These are phyloP conservation scores for Pteronura brasiliensis DNA, from an alignment of 2,113 vertebrate genomes.

Conservation along the genomic window DNA sequence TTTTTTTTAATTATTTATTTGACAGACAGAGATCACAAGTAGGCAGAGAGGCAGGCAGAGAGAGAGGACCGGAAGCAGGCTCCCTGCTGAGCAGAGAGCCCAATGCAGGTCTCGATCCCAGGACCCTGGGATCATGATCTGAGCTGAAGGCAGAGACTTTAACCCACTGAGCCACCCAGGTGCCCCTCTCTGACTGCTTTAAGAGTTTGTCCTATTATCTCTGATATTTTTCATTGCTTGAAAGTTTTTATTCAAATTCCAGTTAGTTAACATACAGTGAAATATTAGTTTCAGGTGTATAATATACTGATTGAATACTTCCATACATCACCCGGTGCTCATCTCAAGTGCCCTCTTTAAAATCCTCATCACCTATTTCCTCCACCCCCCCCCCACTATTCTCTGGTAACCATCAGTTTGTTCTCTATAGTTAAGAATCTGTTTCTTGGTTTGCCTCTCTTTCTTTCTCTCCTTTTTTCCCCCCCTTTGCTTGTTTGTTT, in stretches of 20 bases:
- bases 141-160: too few species aligned
- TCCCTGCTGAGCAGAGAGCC: too few species aligned
- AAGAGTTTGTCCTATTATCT: neutral
- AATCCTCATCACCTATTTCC: neutral
- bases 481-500: neutral
- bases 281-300: neutral
- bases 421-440: too few species aligned
- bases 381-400: rapidly evolving
- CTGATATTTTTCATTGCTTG: neutral
- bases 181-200: neutral
- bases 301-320: neutral
- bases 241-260: neutral
- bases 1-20: too few species aligned
- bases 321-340: neutral
- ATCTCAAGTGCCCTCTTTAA: neutral
- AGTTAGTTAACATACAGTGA: neutral
- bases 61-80: too few species aligned
- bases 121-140: too few species aligned
- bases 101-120: too few species aligned
- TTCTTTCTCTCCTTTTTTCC: too few species aligned
- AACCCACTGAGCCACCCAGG: too few species aligned
- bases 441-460: too few species aligned
- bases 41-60: too few species aligned
- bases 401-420: neutral
- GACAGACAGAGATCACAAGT: too few species aligned